Conservation (phyloP, 2,888 invertebrate species). For the Hetaerina titia region DNA sequence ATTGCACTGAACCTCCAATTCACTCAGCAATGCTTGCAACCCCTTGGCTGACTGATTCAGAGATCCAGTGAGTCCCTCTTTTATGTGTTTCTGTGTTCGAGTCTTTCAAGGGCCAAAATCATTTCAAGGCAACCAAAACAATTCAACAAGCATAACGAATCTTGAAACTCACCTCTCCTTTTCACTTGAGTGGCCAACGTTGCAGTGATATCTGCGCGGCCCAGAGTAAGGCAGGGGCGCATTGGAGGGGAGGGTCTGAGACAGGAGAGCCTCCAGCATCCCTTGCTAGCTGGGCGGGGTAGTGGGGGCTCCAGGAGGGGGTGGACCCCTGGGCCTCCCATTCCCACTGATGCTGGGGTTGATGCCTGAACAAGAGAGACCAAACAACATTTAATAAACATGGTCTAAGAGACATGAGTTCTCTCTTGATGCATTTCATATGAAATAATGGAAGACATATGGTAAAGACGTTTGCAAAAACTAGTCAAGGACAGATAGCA, state of each 20-base stretch:
- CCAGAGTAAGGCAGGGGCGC: constrained; percentile 86
- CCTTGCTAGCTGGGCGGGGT: constrained; percentile 73
- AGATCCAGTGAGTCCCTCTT: too few relatives aligned
- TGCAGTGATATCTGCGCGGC: constrained; percentile 78
- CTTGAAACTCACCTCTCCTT: constrained; percentile 75
- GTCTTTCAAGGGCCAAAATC: too few relatives aligned
- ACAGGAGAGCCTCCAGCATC: constrained; percentile 90
- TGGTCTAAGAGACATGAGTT: too few relatives aligned
- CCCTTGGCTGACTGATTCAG: too few relatives aligned
- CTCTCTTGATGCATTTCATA: too few relatives aligned
- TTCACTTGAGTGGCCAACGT: constrained; percentile 73
- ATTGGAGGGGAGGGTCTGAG: constrained; percentile 93
- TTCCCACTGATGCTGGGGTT: constrained; percentile 55
- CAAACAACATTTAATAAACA: not conserved
- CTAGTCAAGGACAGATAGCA: too few relatives aligned
- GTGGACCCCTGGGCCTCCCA: constrained; percentile 70
- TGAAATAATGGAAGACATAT: too few relatives aligned
- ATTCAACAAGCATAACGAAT: constrained; percentile 75
- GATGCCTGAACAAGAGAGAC: not conserved
- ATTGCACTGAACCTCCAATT: too few relatives aligned
- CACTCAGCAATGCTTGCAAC: too few relatives aligned
- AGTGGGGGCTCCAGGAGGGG: constrained; percentile 32
- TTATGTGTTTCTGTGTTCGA: too few relatives aligned
- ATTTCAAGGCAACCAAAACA: too few relatives aligned
- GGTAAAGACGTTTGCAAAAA: too few relatives aligned